Conservation (phyloP, 2,888 invertebrate species). For the Sinhomidia bicolor region DNA sequence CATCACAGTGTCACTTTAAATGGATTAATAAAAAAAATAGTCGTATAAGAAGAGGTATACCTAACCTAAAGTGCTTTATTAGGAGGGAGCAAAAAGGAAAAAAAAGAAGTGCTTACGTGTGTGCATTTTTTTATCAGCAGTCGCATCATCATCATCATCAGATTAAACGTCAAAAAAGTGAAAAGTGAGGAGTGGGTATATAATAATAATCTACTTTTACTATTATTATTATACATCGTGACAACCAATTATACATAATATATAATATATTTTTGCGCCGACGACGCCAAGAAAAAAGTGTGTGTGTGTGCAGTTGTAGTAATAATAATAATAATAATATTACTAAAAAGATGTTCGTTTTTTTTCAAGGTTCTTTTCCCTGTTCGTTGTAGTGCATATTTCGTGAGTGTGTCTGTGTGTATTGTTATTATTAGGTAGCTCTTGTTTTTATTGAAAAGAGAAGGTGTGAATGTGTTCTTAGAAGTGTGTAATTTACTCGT, state of each 20-base stretch:
- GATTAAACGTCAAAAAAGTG: neutral
- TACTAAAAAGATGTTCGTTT: conserved; percentile 9
- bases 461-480: conserved; percentile 70
- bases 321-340: too few relatives aligned
- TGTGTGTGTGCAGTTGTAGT: neutral
- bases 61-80: neutral
- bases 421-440: neutral
- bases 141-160: neutral
- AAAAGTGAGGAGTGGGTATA: neutral
- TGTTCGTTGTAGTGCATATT: neutral
- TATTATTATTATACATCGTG: conserved; percentile 21
- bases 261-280: neutral
- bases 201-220: too few relatives aligned
- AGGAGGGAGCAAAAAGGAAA: neutral
- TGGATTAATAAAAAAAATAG: conserved; percentile 4
- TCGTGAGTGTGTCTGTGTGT: neutral
- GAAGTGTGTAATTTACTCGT: conserved; percentile 65
- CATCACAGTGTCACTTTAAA: neutral
- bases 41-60: neutral
- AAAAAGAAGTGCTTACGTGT: conserved; percentile 29
- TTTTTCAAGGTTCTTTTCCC: neutral
- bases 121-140: neutral
- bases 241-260: too few relatives aligned
- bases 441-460: conserved; percentile 32
- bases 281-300: conserved; percentile 11